Base-by-base conservation (phyloP, 2,113 vertebrate species). In the Prietella phreatophila region DNA sequence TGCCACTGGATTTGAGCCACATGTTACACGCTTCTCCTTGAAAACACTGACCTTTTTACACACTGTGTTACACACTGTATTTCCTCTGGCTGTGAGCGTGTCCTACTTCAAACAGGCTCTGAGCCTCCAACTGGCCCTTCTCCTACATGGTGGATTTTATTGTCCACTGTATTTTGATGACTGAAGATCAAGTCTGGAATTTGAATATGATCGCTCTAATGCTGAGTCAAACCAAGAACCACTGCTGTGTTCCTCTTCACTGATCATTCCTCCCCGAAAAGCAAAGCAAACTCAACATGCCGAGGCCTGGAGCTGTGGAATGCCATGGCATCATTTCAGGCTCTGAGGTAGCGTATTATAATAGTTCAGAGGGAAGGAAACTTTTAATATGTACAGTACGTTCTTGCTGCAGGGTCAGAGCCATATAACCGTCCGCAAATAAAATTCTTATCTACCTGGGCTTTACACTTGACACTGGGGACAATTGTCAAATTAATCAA, bases 401-500 rank as follows among this genome's bases (percentile, higher is more conserved):
- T 85, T 88, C 88, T 86, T 84, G 67, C 63, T 87, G 78, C 91
- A 87, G 83, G 94, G 93, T 94, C 94, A 94, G 93, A 92, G 93
- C 92, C 93, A 94, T 50, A 76, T 85, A 90, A 93, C 93, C 92
- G 88, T 88, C 73, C 53, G 88, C 87, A 94, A 82, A 94, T 90
- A 92, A 93, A 91, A 91, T 90, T 58, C 93, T 93, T 95, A 95
- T 94, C 94, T 92, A 53, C 84, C 91, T 76, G 85, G 83, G 81
- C 84, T 87, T 92, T 89, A 87, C 92, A 91, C 91, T 93, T 91
- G 92, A 92, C 93, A 93, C 91, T 88, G 88, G 90, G 92, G 92
- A 93, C 84, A 65, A 89, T 90, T 93, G 94, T 95, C 93, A 94
- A 94, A 95, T 95, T 92, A 95, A 94, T 95, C 94, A 95, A 88